Evolutionary conservation across 1,140 invertebrate genomes (phyloP).

Genomic region (Drosophila jambulina): DNA sequence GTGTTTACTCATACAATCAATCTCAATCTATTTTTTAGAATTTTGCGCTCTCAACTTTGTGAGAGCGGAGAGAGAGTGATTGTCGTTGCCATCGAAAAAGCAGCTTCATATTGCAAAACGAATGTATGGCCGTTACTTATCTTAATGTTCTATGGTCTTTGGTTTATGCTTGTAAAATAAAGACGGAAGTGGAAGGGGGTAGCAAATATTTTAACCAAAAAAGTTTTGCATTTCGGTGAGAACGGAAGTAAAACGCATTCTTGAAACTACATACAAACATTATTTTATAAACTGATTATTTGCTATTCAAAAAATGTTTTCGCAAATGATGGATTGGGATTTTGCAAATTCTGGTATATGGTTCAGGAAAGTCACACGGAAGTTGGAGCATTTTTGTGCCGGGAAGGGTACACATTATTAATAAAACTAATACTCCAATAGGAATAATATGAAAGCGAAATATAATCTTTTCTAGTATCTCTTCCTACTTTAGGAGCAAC

Average conservation of each 20-base stretch:
- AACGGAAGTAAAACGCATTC: conserved; percentile 27
- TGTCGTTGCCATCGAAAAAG: too few relatives aligned
- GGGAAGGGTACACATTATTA: too few relatives aligned
- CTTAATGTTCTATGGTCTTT: too few relatives aligned
- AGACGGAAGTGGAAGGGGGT: not conserved
- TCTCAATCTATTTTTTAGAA: too few relatives aligned
- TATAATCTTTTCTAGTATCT: not conserved
- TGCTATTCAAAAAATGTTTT: not conserved
- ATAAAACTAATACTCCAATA: not conserved
- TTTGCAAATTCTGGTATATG: not conserved
- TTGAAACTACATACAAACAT: not conserved
- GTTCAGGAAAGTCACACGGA: not conserved
- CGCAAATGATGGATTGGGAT: not conserved
- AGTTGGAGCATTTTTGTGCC: not conserved
- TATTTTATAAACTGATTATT: not conserved
- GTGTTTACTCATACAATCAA: too few relatives aligned
- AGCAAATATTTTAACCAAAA: not conserved
- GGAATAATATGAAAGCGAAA: not conserved
- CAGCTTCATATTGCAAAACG: too few relatives aligned
- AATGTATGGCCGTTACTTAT: too few relatives aligned
- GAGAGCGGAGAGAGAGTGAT: too few relatives aligned
- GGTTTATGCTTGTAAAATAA: not conserved
- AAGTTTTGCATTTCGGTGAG: not conserved
- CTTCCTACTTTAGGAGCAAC: not conserved
- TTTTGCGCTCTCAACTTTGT: too few relatives aligned